Base-by-base conservation (phyloP, 2,113 vertebrate genomes). In the Nyctereutes procyonoides region DNA sequence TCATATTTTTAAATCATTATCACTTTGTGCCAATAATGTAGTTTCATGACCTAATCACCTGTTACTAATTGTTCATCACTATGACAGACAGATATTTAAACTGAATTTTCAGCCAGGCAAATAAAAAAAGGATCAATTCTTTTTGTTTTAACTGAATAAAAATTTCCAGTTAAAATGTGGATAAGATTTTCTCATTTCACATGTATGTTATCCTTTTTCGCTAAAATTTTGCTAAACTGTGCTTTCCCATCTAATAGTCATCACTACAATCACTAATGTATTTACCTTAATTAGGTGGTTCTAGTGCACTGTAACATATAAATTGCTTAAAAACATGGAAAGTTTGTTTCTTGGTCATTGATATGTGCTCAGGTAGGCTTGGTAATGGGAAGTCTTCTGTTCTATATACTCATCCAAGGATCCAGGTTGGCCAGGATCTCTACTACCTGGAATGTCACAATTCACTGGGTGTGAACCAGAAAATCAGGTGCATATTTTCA, bases 111-210 rank as follows among this genome's bases (percentile, higher is more conserved):
- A 69, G 15, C 2, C 35, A 71, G 22, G 43, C n/a, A 93, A 85
- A 92, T 43, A 32, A 51, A 60, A n/a, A 96, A 80, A 35, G 1
- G 20, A 96, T 76, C 7, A 35, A 0, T 60, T 63, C 8, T 69
- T 86, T 30, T 77, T 82, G 15, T n/a, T 77, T 93, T 82, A 63
- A 86, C n/a, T 92, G 81, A 79, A 92, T 81, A 71, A 35, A 20
- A 20, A 88, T 73, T 73, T 92, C 62, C 30, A 60, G 2, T 20
- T n/a, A 86, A 84, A 89, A 9, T 22, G 11, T 69, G n/a, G 1
- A 58, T 63, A 56, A 12, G 24, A 82, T 81, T 86, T 92, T 80
- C 30, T 87, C 84, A 89, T 82, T 95, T 94, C 65, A 83, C 9
- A 32, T 84, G 4, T 82, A 53, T 69, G 8, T 88, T 11, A 88